Evolutionary conservation across 1,140 invertebrate genomes (phyloP).

Genomic region (Drosophila sturtevanti): DNA sequence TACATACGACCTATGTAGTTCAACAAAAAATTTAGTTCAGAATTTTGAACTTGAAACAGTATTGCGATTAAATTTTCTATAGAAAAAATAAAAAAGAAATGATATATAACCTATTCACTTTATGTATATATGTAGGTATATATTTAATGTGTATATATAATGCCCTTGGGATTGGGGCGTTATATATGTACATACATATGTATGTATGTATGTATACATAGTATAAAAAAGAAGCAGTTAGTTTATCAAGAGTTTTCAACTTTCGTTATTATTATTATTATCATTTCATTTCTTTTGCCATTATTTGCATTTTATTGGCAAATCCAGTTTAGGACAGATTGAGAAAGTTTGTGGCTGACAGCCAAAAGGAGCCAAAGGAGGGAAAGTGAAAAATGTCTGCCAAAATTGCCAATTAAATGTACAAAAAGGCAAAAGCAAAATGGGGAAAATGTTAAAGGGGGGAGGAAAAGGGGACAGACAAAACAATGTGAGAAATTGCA

Average conservation of each 20-base stretch:
- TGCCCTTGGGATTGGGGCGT: too few species aligned
- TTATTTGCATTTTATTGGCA: conserved; percentile 26
- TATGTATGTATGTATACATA: too few species aligned
- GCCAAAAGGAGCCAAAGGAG: conserved; percentile 16
- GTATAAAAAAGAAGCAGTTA: too few species aligned
- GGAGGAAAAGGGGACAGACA: background rate
- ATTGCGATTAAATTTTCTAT: too few species aligned
- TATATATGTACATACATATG: too few species aligned
- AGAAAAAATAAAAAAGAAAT: too few species aligned
- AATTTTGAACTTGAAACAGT: too few species aligned
- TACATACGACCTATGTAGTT: too few species aligned
- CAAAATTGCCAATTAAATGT: conserved; percentile 73
- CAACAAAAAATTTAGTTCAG: too few species aligned
- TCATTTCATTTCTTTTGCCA: conserved; percentile 31
- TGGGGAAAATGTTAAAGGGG: background rate
- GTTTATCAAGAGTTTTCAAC: background rate
- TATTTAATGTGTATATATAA: too few species aligned
- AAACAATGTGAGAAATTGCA: conserved; percentile 35
- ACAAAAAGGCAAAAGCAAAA: conserved; percentile 19
- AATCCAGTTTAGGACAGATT: conserved; percentile 8
- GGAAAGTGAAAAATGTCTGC: conserved; percentile 66
- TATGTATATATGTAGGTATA: too few species aligned
- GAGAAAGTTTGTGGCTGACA: conserved; percentile 42
- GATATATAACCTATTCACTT: too few species aligned
- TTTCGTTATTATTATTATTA: background rate